Evolutionary conservation across 2,113 vertebrate genomes (phyloP), one percentile per base, ranked within the genome.

Genomic region (Aptenodytes forsteri): DNA sequence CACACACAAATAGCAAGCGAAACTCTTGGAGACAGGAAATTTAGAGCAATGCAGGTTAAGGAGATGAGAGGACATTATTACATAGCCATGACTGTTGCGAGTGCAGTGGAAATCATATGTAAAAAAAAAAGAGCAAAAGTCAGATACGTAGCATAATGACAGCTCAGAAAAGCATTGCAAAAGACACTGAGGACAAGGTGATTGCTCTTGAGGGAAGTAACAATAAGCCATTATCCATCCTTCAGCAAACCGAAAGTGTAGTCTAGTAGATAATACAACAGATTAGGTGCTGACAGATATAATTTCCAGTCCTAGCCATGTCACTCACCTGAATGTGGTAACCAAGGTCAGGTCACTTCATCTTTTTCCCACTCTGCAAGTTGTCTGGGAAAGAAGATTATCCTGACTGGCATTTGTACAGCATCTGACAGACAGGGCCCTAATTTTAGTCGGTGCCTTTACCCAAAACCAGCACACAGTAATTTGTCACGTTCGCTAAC

Each of bases 1-100:
- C 22, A 16, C 10, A 46, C 38, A 65, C 25, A 7, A 10, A 21
- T 1, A 5, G 16, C 0, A 3, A 67, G 36, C 7, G 6, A 49
- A 58, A 44, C 3, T 22, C 66, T 8, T 6, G 22, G 36, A 26
- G 59, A 9, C 15, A 26, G 36, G 34, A 56, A 69, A 38, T 16
- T 22, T 17, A 59, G 50, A 66, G 34, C 66, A 62, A 27, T 8
- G 46, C 13, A 38, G 20, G 52, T 54, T 23, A 58, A 36, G 72
- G 84, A 81, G 46, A 10, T 13, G 10, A 76, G 67, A 26, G 64
- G 42, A 70, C 21, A 16, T 10, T 6, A 32, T 22, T 18, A 2
- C 61, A 5, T 7, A n/a, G 77, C 67, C 49, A 14, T 1, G 50
- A 62, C 36, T 38, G 65, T 5, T 50, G 7, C 0, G 4, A 66